Base-by-base conservation (phyloP, 2,797 vertebrate genomes). In the Serranus cabrilla region DNA sequence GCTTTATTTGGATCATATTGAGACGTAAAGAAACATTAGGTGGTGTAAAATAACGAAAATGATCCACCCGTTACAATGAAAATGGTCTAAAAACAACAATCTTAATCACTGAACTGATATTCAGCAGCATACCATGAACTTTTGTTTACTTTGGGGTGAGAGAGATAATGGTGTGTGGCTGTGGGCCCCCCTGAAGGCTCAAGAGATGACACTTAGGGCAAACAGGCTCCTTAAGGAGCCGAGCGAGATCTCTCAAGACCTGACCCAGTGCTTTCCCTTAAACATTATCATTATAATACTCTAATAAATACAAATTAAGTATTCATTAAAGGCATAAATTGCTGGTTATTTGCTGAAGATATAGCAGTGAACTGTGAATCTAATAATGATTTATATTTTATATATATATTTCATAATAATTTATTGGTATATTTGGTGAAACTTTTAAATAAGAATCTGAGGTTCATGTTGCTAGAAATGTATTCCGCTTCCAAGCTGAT, bases 111-210 rank as follows among this genome's bases (percentile, higher is more conserved):
- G 14, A 58, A 54, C 31, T 0, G 2, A 80, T 77, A 50, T 79
- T 72, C 46, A 56, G 42, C 63, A 64, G 63, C 39, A 0, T 69
- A 72, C 45, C 31, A 23, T 55, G 61, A 78, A 87, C 76, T 79
- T 86, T 68, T 82, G 83, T 88, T 89, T 85, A 86, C 72, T 87
- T 89, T 80, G 60, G 52, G 78, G 58, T 54, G 52, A 55, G 34
- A 66, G 68, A 67, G 54, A 61, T 78, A 77, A 88, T 81, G 74
- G 74, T 69, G 73, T 76, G 83, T 83, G 50, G 83, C 89, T 86
- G 60, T 79, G 68, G 74, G 83, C 56, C 72, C 73, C 86, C 78
- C 87, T 51, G 54, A 77, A 89, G 85, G 83, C 86, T 86, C 40
- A 2, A 77, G 63, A 78, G 70, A 74, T 74, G 87, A 83, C 59